Conservation (phyloP, 2,888 invertebrate genomes). For the Xiphydria camelus region DNA sequence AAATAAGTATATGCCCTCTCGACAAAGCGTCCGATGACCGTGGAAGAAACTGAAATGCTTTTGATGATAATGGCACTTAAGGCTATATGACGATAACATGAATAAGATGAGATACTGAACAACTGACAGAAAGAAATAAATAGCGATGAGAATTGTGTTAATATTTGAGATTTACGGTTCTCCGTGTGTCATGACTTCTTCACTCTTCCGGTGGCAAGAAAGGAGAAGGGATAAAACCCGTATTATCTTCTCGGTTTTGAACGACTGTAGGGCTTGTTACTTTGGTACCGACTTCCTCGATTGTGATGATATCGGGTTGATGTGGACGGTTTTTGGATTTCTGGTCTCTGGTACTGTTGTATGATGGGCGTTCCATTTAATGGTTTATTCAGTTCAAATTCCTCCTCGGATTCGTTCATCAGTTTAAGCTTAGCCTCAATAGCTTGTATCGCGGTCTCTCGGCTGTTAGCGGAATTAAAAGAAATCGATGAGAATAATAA, state of each 20-base stretch:
- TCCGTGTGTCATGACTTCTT: constrained; percentile 1
- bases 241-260: constrained; percentile 54
- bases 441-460: constrained; percentile 81
- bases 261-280: constrained; percentile 50
- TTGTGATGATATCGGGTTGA: constrained; percentile 42
- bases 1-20: no score
- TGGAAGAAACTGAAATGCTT: no score
- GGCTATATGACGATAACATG: no score
- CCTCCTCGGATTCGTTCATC: constrained; percentile 72
- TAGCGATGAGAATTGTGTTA: no score
- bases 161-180: no score
- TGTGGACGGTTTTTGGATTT: constrained; percentile 52
- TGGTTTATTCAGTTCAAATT: constrained; percentile 75
- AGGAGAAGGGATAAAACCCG: background rate
- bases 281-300: constrained; percentile 42
- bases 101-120: no score
- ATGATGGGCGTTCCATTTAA: constrained; percentile 71
- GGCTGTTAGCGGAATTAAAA: constrained; percentile 60
- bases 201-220: background rate
- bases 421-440: constrained; percentile 85
- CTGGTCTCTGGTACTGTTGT: constrained; percentile 66
- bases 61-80: no score
- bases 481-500: background rate
- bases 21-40: no score
- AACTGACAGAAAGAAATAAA: no score